A percentile compares a stretch with the other conserved stretches of the same genome.
These are phyloP conservation scores for Parnassius glacialis DNA, from an alignment of 2,888 invertebrate species.

Conservation along the genomic window DNA sequence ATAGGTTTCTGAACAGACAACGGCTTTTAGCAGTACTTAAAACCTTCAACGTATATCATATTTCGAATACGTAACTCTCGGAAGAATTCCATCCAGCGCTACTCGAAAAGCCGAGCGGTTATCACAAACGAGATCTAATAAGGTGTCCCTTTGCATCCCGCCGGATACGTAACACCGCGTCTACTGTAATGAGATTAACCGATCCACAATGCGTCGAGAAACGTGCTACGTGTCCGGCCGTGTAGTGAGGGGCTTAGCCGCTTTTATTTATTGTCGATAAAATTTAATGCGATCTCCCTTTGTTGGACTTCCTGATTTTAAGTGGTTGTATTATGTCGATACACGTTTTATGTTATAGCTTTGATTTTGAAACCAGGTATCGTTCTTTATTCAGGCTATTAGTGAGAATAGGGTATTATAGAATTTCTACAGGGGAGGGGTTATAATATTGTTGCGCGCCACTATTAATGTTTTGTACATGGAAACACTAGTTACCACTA, in stretches of 20 bases:
- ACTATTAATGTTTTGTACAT: no score
- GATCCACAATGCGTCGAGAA: conserved; percentile 37
- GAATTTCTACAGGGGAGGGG: no score
- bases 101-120: neutral
- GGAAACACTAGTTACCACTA: no score
- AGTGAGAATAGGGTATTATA: neutral
- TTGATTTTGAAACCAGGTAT: conserved; percentile 2
- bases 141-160: conserved; percentile 8
- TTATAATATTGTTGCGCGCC: no score
- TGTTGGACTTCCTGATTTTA: conserved; percentile 13
- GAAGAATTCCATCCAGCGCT: neutral
- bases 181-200: conserved; percentile 38
- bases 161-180: conserved; percentile 21
- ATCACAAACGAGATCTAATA: neutral
- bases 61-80: neutral
- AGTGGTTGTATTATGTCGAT: conserved; percentile 8
- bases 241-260: conserved; percentile 42
- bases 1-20: no score
- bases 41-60: no score
- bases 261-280: conserved; percentile 31
- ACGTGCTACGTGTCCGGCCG: conserved; percentile 36
- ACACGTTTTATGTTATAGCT: conserved; percentile 6
- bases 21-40: no score
- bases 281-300: conserved; percentile 10
- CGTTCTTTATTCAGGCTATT: neutral